Evolutionary conservation across 2,888 invertebrate genomes (phyloP).

Genomic region (Patella pellucida): DNA sequence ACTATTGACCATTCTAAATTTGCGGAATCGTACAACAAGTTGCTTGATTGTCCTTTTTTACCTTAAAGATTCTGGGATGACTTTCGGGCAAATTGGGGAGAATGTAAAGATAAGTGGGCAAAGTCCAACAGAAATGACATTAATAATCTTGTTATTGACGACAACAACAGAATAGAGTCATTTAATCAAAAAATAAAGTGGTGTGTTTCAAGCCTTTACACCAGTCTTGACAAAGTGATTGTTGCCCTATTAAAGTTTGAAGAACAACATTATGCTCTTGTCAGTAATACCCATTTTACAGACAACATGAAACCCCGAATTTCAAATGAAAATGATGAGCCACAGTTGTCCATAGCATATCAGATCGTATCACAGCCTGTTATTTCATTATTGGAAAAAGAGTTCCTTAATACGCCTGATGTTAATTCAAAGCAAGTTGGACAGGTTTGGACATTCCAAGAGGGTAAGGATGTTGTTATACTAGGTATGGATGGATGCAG

Average conservation of each 20-base stretch:
- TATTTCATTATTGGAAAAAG: background rate
- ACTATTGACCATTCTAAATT: background rate
- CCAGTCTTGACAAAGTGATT: background rate
- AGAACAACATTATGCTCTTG: constrained; percentile 1
- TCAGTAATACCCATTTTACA: too few species aligned
- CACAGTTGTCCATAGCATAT: background rate
- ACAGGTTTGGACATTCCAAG: background rate
- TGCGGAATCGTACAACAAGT: background rate
- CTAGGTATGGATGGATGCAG: background rate
- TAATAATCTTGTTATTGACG: background rate
- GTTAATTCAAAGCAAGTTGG: too few species aligned
- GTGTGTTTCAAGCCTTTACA: background rate
- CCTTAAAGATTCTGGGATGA: background rate
- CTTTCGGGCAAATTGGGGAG: background rate
- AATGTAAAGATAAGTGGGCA: background rate
- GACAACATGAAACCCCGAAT: background rate
- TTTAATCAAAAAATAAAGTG: background rate
- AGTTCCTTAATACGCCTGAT: too few species aligned
- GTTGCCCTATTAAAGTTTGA: background rate
- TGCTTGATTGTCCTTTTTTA: background rate
- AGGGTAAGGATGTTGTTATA: background rate
- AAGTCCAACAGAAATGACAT: background rate
- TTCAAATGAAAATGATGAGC: background rate
- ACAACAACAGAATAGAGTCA: constrained; percentile 5
- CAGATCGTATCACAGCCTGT: background rate